These are phyloP conservation scores for Ceratitis capitata DNA, from an alignment of 1,140 invertebrate genomes.

Conservation along the genomic window DNA sequence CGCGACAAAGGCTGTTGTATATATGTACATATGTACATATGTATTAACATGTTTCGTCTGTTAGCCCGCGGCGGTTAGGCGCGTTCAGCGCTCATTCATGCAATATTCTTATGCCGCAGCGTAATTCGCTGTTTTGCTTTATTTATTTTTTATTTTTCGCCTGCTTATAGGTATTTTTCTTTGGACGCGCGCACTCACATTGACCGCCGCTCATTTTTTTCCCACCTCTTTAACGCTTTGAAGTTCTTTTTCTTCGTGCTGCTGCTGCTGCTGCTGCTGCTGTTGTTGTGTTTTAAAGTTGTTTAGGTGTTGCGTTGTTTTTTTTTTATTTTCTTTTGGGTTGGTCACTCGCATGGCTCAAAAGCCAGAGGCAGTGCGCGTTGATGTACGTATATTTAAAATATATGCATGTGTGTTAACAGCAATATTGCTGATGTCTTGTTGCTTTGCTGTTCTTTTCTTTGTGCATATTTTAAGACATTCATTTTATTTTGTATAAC, in stretches of 20 bases:
- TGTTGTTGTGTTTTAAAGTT: neutral
- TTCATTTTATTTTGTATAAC: neutral
- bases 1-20: neutral
- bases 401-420: too few species aligned
- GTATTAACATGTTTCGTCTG: neutral
- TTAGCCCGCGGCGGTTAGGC: neutral
- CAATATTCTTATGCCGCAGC: neutral
- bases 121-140: slow-evolving; percentile 11
- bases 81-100: slow-evolving; percentile 21
- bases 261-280: too few species aligned
- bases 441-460: neutral
- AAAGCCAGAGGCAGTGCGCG: neutral
- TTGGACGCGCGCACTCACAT: neutral
- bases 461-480: neutral
- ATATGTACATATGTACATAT: neutral
- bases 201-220: neutral
- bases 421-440: neutral
- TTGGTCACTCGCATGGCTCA: neutral
- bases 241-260: neutral
- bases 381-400: neutral
- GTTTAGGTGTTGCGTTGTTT: neutral
- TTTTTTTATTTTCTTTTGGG: neutral
- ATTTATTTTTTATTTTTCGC: neutral
- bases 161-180: neutral
- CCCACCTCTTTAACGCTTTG: slow-evolving; percentile 27